Evolutionary conservation across 2,888 invertebrate genomes (phyloP).

Genomic region (Lobophora halterata): DNA sequence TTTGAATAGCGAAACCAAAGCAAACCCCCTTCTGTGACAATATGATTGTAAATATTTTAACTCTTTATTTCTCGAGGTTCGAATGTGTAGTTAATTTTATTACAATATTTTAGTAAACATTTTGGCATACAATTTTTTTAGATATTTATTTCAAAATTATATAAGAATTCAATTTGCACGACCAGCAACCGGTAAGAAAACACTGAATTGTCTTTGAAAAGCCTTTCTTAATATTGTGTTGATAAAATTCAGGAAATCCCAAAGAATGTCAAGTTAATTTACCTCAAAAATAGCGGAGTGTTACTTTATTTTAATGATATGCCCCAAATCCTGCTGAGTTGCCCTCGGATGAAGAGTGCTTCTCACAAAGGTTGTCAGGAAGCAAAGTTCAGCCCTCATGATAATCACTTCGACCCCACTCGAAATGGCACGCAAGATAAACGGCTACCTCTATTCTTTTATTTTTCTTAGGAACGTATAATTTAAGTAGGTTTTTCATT

Average conservation of each 20-base stretch:
- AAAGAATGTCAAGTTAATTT: slow-evolving; percentile 18
- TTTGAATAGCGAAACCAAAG: no score
- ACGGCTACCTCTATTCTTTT: slow-evolving; percentile 60
- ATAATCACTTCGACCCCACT: slow-evolving; percentile 69
- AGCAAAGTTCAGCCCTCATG: slow-evolving; percentile 62
- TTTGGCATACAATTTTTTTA: no score
- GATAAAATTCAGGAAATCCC: slow-evolving; percentile 1
- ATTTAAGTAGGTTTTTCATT: slow-evolving; percentile 6
- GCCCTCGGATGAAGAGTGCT: slow-evolving; percentile 58
- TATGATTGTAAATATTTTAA: no score
- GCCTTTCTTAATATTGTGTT: neutral
- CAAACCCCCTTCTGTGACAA: no score
- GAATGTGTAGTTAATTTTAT: no score
- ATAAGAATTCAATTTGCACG: no score
- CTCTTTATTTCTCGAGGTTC: no score
- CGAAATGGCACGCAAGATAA: slow-evolving; percentile 68
- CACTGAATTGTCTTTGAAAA: neutral
- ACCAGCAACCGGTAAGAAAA: no score
- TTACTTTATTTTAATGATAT: slow-evolving; percentile 74
- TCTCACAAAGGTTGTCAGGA: slow-evolving; percentile 63
- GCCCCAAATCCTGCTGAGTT: slow-evolving; percentile 67
- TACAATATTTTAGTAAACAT: no score
- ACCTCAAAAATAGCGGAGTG: slow-evolving; percentile 35
- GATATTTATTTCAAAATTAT: no score
- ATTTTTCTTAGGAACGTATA: slow-evolving; percentile 38